phyloP scores from a whole-genome alignment of 2,797 vertebrate species.

The Sus cebifrons region DNA sequence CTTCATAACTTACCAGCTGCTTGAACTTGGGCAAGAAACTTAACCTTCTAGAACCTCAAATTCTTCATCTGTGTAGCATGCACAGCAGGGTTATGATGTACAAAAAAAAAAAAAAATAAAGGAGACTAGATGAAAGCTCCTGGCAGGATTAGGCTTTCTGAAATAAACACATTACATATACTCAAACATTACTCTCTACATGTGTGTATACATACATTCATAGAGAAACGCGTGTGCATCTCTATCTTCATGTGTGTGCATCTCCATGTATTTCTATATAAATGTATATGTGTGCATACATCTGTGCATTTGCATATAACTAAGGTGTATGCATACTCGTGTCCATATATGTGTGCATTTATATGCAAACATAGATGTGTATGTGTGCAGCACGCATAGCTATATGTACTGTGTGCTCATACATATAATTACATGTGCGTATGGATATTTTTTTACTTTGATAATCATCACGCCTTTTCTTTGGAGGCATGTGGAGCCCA shows the following conservation, averaged over 20 bases:
- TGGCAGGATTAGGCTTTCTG: background rate
- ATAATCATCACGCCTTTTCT: background rate
- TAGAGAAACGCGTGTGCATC: background rate
- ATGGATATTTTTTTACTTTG: background rate
- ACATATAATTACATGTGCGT: background rate
- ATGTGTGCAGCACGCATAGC: background rate
- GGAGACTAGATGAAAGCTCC: background rate
- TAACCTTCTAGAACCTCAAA: background rate
- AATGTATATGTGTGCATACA: background rate
- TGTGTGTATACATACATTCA: background rate
- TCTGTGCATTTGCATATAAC: background rate
- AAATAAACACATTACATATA: background rate
- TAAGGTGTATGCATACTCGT: background rate
- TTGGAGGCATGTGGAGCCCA: background rate
- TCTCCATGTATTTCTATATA: background rate
- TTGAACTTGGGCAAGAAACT: background rate
- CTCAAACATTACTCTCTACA: background rate
- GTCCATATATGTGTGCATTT: accelerated
- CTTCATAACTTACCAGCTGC: background rate
- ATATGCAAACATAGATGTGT: background rate
- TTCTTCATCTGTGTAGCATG: accelerated
- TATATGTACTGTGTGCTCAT: background rate
- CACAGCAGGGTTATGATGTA: accelerated
- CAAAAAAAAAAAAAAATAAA: background rate
- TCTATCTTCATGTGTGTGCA: background rate